phyloP scores from a whole-genome alignment of 1,140 invertebrate species.

The Papilio xuthus region DNA sequence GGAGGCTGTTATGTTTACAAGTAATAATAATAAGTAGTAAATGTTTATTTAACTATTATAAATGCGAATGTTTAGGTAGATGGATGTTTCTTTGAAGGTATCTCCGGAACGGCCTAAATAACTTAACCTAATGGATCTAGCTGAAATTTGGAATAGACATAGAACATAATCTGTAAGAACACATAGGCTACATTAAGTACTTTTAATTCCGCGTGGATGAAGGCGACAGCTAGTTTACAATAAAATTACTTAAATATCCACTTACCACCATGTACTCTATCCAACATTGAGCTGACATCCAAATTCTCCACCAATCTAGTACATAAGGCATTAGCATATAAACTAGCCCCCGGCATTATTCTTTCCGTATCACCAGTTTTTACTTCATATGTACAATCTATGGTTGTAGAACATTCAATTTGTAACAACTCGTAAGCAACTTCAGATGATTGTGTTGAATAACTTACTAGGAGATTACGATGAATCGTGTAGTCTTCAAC shows the following conservation, averaged over 20 bases:
- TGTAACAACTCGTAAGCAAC: slow-evolving; percentile 69
- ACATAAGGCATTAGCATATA: slow-evolving; percentile 69
- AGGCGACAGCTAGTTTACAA: too few relatives aligned
- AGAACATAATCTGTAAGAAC: too few relatives aligned
- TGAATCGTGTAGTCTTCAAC: slow-evolving; percentile 61
- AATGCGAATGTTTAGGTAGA: too few relatives aligned
- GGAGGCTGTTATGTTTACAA: too few relatives aligned
- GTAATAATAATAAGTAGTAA: too few relatives aligned
- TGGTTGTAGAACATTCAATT: slow-evolving; percentile 66
- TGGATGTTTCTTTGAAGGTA: too few relatives aligned
- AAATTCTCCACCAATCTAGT: slow-evolving; percentile 57
- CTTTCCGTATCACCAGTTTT: slow-evolving; percentile 62
- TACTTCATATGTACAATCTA: slow-evolving; percentile 66
- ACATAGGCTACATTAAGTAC: too few relatives aligned
- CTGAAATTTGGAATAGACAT: too few relatives aligned
- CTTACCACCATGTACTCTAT: slow-evolving; percentile 70
- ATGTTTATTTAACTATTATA: neutral
- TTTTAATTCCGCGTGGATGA: too few relatives aligned
- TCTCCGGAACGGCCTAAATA: too few relatives aligned
- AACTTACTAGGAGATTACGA: slow-evolving; percentile 62
- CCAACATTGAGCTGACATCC: slow-evolving; percentile 64
- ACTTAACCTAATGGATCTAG: too few relatives aligned
- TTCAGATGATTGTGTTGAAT: slow-evolving; percentile 65
- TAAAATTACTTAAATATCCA: slow-evolving; percentile 23
- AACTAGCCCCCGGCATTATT: slow-evolving; percentile 61